Base-by-base conservation (phyloP, 1,140 invertebrate species). In the Mercenaria mercenaria region DNA sequence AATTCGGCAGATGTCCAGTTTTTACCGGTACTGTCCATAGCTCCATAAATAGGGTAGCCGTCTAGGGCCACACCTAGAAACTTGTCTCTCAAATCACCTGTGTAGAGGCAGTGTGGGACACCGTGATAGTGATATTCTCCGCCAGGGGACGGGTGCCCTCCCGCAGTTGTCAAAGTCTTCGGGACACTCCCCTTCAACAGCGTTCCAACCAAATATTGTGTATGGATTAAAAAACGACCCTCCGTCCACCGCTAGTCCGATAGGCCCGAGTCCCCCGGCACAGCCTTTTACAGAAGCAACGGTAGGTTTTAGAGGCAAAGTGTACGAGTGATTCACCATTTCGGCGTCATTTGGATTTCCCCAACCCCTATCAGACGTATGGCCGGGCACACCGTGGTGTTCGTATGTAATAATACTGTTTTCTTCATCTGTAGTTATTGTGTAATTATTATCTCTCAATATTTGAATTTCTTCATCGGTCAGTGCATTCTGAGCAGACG, bases 61-160 rank as follows among this genome's bases (percentile, higher is more conserved):
- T 89, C 87, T 0, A 81, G 29, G 0, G 87, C 87, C 15, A 89
- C 52, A n/a, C 87, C 87, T 1, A 81, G 79, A 32, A 89, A 56
- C 37, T 81, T 81, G 67, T 89, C 67, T 18, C 56, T 4, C 4
- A 87, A 23, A 47, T 88, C 76, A 8, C 64, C 87, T 10, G 59
- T 74, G 43, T 81, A 89, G 20, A 89, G 20, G 34, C 87, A 89
- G 0, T 64, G 26, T 8, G 87, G 77, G 23, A 89, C 1, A 15
- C 61, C 15, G 39, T 81, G 67, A 23, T 89, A 81, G 43, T 89
- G 87, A 59, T 89, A 81, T 23, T 34, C 37, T 8, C 61, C 64
- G 43, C 47, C 61, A 26, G 61, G 56, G 6, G 43, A 15, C 0
- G 64, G 76, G 67, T 82, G 77, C 1, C 64, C 76, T 18, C 15